Conservation (phyloP, 1,140 invertebrate species). For the Conus betulinus region DNA sequence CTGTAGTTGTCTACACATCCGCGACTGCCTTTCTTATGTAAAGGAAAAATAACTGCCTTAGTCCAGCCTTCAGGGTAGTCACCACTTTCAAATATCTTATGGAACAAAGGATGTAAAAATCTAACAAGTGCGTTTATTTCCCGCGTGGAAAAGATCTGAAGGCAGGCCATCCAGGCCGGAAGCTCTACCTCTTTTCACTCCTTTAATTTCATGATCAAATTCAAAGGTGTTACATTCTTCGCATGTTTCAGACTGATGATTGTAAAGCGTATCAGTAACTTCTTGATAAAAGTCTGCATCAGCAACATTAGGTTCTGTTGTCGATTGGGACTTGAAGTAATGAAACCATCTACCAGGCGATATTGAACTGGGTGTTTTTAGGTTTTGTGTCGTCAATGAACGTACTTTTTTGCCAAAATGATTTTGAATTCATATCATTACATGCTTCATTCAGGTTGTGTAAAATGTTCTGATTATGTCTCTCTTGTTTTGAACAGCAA, state of each 20-base stretch:
- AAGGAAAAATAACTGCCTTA: slow-evolving; percentile 26
- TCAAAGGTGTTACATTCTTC: not conserved
- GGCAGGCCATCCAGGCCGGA: not conserved
- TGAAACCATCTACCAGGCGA: not conserved
- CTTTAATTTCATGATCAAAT: not conserved
- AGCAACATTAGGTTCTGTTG: not conserved
- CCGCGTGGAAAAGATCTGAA: not conserved
- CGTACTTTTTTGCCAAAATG: not conserved
- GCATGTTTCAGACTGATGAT: not conserved
- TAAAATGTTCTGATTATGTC: not conserved
- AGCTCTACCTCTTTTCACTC: not conserved
- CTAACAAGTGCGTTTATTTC: not conserved
- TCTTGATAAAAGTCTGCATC: not conserved
- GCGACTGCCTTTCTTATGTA: slow-evolving; percentile 34
- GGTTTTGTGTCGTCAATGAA: not conserved
- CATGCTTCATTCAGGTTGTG: not conserved
- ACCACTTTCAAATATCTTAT: slow-evolving; percentile 27
- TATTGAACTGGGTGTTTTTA: not conserved
- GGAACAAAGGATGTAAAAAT: slow-evolving; percentile 19
- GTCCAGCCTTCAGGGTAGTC: slow-evolving; percentile 21
- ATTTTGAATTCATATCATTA: not conserved
- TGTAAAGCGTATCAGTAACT: not conserved
- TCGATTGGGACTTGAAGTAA: not conserved
- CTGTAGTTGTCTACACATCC: slow-evolving; percentile 22
- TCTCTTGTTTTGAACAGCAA: too few relatives aligned